Evolutionary conservation across 2,888 invertebrate species (phyloP).

Genomic region (Metalampra italica): DNA sequence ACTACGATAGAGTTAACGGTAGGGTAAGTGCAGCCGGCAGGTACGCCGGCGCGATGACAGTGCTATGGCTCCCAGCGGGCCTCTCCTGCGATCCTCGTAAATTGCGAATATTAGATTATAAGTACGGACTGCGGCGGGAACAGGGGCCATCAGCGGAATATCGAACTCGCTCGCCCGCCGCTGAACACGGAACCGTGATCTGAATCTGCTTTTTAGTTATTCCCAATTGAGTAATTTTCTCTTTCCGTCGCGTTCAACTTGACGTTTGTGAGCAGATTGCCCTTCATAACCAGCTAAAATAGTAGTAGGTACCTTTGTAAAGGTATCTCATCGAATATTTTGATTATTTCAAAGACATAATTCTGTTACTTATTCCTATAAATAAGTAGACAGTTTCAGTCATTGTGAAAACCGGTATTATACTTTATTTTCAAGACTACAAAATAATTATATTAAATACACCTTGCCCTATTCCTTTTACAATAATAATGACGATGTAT

Average conservation of each 20-base stretch:
- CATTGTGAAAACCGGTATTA: too few species aligned
- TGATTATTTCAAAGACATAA: too few species aligned
- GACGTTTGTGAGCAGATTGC: constrained; percentile 3
- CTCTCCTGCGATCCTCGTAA: constrained; percentile 71
- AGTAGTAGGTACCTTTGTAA: too few species aligned
- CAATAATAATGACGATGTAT: too few species aligned
- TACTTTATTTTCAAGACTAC: too few species aligned
- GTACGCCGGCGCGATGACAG: constrained; percentile 69
- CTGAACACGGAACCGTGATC: constrained; percentile 64
- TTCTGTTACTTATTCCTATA: too few species aligned
- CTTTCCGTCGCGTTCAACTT: constrained; percentile 1
- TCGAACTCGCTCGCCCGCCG: constrained; percentile 57
- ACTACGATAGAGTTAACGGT: constrained; percentile 52
- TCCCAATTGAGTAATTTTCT: constrained; percentile 46
- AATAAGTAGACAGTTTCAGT: too few species aligned
- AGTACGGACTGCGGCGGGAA: constrained; percentile 71
- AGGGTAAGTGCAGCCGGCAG: constrained; percentile 65
- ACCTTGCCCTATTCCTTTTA: too few species aligned
- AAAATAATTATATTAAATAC: too few species aligned
- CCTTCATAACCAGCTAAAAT: background rate
- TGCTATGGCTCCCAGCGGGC: constrained; percentile 64
- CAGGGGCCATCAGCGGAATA: constrained; percentile 67
- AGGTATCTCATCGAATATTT: too few species aligned
- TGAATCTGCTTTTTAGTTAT: constrained; percentile 57
- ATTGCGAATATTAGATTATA: constrained; percentile 79